Base-by-base conservation (phyloP, 2,113 vertebrate species). In the Dicerorhinus sumatrensis region DNA sequence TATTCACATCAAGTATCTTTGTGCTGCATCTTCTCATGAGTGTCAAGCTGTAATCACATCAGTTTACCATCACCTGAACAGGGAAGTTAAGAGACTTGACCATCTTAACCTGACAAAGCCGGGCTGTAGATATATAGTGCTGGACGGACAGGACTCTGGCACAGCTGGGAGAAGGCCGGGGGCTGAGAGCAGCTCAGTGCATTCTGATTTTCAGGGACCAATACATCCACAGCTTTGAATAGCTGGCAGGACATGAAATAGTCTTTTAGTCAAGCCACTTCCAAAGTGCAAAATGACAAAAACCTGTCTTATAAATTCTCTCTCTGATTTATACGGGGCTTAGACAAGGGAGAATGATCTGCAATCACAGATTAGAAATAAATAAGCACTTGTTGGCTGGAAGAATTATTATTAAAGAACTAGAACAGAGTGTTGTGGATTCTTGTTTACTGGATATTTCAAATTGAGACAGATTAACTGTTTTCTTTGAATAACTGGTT, bases 361-460 rank as follows among this genome's bases (percentile, higher is more conserved):
- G 9, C 18, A 86, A 1, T 84, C 51, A 6, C n/a, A 92, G 51
- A 60, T 75, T 39, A 83, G 77, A 93, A 82, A 76, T 89, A 93
- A 97, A 94, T 65, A 90, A 94, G 70, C 29, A 48, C 39, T 96
- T 83, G 5, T 77, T 97, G 89, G 83, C 75, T 89, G 63, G 51
- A 89, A 89, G 69, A 63, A 62, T 76, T 96, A 88, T 92, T 94
- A 58, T 69, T 93, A 86, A 93, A 93, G 36, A 96, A 73, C 18
- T 73, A 89, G 82, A 96, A 60, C 65, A 91, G 86, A 27, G 20
- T 93, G 56, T 69, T 86, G 86, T 73, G 42, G 51, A 72, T 70
- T 91, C 39, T 92, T 93, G 46, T 87, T 97, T 88, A 62, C 33
- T 82, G 42, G 51, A 91, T 42, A 73, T 82, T 94, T 98, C 67